phyloP scores from a whole-genome alignment of 2,888 invertebrate genomes.

The Lutraria lutraria region DNA sequence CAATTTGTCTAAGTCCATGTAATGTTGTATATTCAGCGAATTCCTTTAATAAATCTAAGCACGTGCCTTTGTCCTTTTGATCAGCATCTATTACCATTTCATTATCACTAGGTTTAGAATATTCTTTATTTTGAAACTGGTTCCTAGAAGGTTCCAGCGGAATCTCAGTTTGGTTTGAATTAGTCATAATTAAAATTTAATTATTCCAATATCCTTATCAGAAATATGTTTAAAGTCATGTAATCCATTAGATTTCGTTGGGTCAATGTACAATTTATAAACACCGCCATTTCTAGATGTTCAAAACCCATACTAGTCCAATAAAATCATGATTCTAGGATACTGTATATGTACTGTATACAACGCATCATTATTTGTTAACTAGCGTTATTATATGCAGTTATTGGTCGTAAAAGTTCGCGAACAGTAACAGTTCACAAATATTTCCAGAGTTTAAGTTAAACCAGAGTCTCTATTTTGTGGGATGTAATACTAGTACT shows the following conservation, averaged over 20 bases:
- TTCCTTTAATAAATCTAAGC: conserved; percentile 57
- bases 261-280: no score
- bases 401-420: no score
- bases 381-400: no score
- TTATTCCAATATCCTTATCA: not conserved
- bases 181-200: not conserved
- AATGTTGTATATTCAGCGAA: conserved; percentile 76
- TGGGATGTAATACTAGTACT: no score
- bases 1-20: conserved; percentile 77
- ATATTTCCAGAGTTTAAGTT: no score
- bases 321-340: no score
- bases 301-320: no score
- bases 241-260: not conserved
- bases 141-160: not conserved
- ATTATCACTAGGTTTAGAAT: not conserved
- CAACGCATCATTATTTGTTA: no score
- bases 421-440: no score
- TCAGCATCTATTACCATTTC: not conserved
- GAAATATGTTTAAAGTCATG: not conserved
- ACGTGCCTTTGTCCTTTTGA: conserved; percentile 17
- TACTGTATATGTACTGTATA: no score
- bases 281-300: no score
- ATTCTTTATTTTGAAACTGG: not conserved
- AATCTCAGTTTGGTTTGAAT: not conserved
- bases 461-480: no score